Conservation (phyloP, 2,113 vertebrate genomes). For the Thunnus thynnus region DNA sequence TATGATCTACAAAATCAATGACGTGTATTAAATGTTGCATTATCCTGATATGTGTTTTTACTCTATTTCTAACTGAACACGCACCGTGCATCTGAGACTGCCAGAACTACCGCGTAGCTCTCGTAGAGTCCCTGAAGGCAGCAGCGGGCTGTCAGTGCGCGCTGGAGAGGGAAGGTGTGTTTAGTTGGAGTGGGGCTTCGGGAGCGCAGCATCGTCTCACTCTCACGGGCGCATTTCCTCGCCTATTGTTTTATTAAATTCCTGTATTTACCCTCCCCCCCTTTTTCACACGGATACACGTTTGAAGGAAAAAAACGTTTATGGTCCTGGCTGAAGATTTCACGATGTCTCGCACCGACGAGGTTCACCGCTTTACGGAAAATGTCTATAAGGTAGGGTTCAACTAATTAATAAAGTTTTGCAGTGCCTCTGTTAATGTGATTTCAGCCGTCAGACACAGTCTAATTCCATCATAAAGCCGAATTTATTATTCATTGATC, state of each 20-base stretch:
- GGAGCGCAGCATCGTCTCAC: conserved; percentile 51
- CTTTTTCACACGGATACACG: conserved; percentile 76
- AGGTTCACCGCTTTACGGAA: conserved; percentile 96
- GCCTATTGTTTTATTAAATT: conserved; percentile 18
- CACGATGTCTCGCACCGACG: conserved; percentile 95
- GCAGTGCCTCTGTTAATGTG: not conserved
- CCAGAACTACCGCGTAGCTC: not conserved
- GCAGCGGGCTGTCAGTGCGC: conserved; percentile 62
- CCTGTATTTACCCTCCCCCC: not conserved
- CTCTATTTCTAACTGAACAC: not conserved
- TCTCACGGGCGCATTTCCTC: conserved; percentile 39
- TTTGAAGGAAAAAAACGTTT: conserved; percentile 73
- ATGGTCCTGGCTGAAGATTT: conserved; percentile 87
- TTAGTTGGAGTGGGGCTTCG: conserved; percentile 71
- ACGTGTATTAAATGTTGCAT: not conserved
- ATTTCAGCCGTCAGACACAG: not conserved
- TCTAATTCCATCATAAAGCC: not conserved
- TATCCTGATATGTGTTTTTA: not conserved
- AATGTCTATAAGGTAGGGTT: conserved; percentile 95
- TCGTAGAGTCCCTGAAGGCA: conserved; percentile 48
- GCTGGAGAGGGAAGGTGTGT: conserved; percentile 73
- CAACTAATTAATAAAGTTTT: conserved; percentile 76
- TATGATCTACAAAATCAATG: not conserved
- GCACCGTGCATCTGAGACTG: not conserved
- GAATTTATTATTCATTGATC: not conserved